Percentiles rank a stretch among this genome's conserved stretches.
Evolutionary conservation across 2,113 vertebrate genomes (phyloP).

Genomic region (Caloenas nicobarica): DNA sequence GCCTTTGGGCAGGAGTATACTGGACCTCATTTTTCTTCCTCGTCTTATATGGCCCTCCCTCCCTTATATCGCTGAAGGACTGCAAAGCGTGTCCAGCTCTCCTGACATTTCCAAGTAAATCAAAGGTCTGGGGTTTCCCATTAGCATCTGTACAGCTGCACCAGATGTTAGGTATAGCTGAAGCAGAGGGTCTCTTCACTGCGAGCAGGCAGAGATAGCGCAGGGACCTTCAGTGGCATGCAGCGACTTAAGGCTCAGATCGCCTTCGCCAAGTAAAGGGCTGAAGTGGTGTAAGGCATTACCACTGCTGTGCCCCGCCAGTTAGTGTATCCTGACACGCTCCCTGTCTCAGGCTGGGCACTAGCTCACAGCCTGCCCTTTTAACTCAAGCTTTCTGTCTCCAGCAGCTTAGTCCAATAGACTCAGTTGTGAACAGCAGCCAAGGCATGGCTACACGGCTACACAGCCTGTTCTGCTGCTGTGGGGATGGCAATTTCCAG

Average conservation of each 20-base stretch:
- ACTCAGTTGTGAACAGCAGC: not conserved
- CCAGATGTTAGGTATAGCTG: not conserved
- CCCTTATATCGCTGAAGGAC: not conserved
- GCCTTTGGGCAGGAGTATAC: not conserved
- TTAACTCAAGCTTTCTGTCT: not conserved
- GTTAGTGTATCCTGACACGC: accelerated
- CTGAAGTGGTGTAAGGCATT: not conserved
- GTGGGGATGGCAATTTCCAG: not conserved
- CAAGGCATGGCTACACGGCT: not conserved
- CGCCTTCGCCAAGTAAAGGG: accelerated
- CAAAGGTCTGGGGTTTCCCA: not conserved
- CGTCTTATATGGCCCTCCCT: not conserved
- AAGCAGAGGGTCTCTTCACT: not conserved
- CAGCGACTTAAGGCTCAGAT: not conserved
- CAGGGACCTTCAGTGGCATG: not conserved
- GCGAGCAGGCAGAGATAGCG: not conserved
- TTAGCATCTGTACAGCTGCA: not conserved
- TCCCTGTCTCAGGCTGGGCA: not conserved
- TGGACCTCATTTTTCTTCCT: not conserved
- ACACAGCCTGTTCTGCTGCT: not conserved
- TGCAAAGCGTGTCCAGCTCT: not conserved
- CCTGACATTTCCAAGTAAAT: not conserved
- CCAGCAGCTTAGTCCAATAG: accelerated
- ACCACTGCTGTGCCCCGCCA: accelerated
- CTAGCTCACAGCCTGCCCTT: not conserved